These are phyloP conservation scores for Cyanoramphus novaezelandiae DNA, from an alignment of 2,113 vertebrate genomes.

Conservation along the genomic window DNA sequence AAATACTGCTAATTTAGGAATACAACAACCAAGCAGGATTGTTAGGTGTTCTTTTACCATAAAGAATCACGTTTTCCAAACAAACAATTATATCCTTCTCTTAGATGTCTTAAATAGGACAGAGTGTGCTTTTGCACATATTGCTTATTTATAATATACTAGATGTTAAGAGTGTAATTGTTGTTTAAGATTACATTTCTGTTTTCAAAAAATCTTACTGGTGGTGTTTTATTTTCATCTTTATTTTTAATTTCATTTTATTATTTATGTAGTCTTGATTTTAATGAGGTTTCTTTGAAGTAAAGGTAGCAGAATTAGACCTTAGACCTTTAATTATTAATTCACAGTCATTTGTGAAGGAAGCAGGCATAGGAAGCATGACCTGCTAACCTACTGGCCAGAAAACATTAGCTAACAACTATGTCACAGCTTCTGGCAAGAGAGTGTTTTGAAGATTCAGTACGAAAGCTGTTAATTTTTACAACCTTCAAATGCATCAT, in stretches of 20 bases:
- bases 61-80: not conserved
- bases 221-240: not conserved
- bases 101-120: not conserved
- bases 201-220: not conserved
- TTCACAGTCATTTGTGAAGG: not conserved
- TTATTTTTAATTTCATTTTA: not conserved
- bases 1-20: not conserved
- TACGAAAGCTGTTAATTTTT: not conserved
- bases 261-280: not conserved
- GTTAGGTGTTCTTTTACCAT: accelerated
- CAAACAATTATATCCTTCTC: not conserved
- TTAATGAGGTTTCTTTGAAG: not conserved
- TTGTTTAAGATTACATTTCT: not conserved
- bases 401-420: not conserved
- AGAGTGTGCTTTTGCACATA: not conserved
- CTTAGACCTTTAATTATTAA: not conserved
- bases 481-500: not conserved
- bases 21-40: not conserved
- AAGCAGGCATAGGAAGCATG: not conserved
- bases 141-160: not conserved
- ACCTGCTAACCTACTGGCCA: not conserved
- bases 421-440: not conserved
- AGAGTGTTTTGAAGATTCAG: not conserved
- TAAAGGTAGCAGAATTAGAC: not conserved
- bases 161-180: not conserved